These are phyloP conservation scores for Amphimallon solstitiale DNA, from an alignment of 2,888 invertebrate genomes.

Conservation along the genomic window DNA sequence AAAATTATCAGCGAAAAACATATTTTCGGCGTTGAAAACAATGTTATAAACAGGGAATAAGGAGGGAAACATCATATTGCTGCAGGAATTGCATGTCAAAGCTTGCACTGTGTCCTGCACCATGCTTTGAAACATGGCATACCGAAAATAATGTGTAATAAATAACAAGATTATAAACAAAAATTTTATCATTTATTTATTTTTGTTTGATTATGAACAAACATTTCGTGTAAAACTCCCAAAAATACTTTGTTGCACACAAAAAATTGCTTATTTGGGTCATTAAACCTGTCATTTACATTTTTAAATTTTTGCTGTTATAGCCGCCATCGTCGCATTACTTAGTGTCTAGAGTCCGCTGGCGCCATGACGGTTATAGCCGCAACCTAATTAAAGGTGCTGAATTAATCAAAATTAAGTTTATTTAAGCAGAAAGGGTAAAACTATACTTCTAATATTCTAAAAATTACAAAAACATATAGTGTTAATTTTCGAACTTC, in stretches of 20 bases:
- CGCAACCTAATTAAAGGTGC: neutral
- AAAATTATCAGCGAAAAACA: constrained; percentile 45
- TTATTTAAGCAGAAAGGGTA: constrained; percentile 1
- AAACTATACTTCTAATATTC: neutral
- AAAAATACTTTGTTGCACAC: constrained; percentile 34
- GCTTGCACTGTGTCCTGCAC: too few relatives aligned
- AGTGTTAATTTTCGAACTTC: neutral
- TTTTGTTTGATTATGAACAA: constrained; percentile 37
- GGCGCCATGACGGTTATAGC: constrained; percentile 8
- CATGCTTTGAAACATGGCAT: too few relatives aligned
- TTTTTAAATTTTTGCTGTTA: constrained; percentile 20
- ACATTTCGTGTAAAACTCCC: constrained; percentile 32
- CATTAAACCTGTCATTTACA: constrained; percentile 24
- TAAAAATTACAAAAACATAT: too few relatives aligned
- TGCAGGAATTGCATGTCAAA: constrained; percentile 40
- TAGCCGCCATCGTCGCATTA: constrained; percentile 20
- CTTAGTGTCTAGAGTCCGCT: neutral
- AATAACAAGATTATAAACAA: constrained; percentile 44
- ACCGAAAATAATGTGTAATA: constrained; percentile 44
- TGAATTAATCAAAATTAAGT: neutral
- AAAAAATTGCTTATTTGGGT: constrained; percentile 35
- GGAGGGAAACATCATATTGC: constrained; percentile 42
- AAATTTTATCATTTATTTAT: constrained; percentile 41
- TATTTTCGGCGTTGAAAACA: constrained; percentile 42
- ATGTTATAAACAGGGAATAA: constrained; percentile 45